Evolutionary conservation across 2,797 vertebrate species (phyloP), one percentile per base, ranked within the genome.

Genomic region (Tolypeutes matacus): DNA sequence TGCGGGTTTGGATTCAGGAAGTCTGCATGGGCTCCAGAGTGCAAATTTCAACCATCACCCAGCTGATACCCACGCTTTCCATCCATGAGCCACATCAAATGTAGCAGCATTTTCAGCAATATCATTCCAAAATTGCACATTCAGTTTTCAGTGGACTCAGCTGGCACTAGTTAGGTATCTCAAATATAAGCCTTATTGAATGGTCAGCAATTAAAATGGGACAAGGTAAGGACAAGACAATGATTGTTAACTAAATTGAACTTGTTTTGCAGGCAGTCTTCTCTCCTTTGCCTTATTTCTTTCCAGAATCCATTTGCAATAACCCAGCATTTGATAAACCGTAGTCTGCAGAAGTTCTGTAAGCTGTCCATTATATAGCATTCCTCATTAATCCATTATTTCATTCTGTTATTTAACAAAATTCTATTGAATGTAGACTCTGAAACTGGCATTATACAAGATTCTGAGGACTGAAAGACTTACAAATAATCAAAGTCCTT

Each of bases 1-100:
- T 2, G 5, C 3, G 17, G 27, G 29, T 67, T 21, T 27, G 31
- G 42, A 11, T 20, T 27, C 2, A 0, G 34, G 1, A 31, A 14
- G 34, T 18, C 27, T 5, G 15, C 31, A 8, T 34, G 7, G 9
- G 6, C 2, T 1, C 1, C 17, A 20, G 39, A 31, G 13, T 34
- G 20, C 18, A 0, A 31, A n/a, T 73, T 70, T 70, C 14, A 34
- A 7, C 15, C 25, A 2, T 15, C 49, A 36, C 75, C 56, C 29
- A 5, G 21, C 49, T 12, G n/a, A n/a, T 1, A 1, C 5, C 21
- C 1, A 18, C 12, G 8, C 11, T 17, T 39, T 39, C 34, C 34
- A 31, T 7, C 36, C 23, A 13, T 4, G 20, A 49, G 23, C 27
- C 18, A 31, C 23, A 1, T 0, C 7, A 31, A 31, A 56, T 42